Evolutionary conservation across 2,113 vertebrate genomes (phyloP).

Genomic region (Ciconia maguari): DNA sequence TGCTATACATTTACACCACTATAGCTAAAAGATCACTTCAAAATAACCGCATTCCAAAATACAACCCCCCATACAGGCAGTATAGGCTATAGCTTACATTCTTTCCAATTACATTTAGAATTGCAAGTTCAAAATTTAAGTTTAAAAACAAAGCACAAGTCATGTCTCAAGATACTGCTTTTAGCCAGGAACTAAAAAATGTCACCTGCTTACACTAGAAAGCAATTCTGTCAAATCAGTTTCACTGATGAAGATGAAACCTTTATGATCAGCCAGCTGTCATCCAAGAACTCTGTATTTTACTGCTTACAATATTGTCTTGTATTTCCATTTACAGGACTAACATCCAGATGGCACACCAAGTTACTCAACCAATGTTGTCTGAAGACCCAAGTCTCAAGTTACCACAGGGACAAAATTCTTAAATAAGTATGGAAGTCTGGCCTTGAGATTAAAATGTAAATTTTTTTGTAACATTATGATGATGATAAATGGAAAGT

Average conservation of each 20-base stretch:
- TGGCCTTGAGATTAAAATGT: background rate
- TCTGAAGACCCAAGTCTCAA: background rate
- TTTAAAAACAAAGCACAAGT: background rate
- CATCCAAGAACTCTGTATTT: background rate
- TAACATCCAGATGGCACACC: background rate
- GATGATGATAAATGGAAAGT: background rate
- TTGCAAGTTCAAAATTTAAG: background rate
- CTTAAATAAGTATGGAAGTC: background rate
- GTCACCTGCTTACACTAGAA: background rate
- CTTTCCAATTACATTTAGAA: background rate
- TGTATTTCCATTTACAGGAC: background rate
- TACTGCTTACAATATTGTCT: fast-evolving
- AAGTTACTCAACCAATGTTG: background rate
- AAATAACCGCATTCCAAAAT: background rate
- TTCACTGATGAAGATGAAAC: background rate
- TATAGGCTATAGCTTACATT: background rate
- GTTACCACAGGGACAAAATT: background rate
- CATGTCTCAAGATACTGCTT: background rate
- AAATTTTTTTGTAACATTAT: background rate
- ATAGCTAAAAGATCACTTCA: background rate
- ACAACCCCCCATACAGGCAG: fast-evolving
- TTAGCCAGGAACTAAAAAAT: background rate
- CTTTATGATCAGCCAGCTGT: background rate
- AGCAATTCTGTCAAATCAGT: background rate
- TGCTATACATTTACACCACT: background rate